Evolutionary conservation across 2,797 vertebrate genomes (phyloP).

Genomic region (Mastacembelus armatus): DNA sequence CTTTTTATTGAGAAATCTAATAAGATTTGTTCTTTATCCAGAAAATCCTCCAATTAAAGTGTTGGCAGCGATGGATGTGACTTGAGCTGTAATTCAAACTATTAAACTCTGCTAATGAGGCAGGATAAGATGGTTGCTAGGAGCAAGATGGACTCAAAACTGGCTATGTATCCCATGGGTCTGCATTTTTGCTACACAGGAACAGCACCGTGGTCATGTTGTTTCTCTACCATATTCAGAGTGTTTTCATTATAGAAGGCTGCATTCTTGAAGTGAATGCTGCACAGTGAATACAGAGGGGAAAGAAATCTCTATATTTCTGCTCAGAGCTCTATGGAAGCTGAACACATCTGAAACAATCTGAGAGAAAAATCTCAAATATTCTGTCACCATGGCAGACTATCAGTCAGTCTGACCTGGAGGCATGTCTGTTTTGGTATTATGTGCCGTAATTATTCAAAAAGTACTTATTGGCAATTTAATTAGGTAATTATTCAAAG

Average conservation of each 20-base stretch:
- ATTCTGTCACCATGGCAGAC: neutral
- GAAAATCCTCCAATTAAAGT: constrained; percentile 55
- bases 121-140: constrained; percentile 23
- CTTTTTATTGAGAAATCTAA: constrained; percentile 56
- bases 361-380: neutral
- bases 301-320: neutral
- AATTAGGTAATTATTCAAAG: neutral
- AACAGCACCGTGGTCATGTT: neutral
- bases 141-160: constrained; percentile 16
- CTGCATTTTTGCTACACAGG: constrained; percentile 1
- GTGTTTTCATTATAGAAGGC: neutral
- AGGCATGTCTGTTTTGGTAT: neutral
- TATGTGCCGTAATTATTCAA: neutral
- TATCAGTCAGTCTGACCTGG: neutral
- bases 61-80: constrained; percentile 43
- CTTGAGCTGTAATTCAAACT: constrained; percentile 56
- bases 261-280: neutral
- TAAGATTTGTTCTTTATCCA: constrained; percentile 59
- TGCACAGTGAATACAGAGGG: neutral
- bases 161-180: constrained; percentile 1
- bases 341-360: neutral
- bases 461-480: too few species aligned
- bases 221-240: neutral
- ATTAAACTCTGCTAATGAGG: constrained; percentile 66
- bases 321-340: neutral